Evolutionary conservation across 1,140 invertebrate genomes (phyloP).

Genomic region (Lerema accius): DNA sequence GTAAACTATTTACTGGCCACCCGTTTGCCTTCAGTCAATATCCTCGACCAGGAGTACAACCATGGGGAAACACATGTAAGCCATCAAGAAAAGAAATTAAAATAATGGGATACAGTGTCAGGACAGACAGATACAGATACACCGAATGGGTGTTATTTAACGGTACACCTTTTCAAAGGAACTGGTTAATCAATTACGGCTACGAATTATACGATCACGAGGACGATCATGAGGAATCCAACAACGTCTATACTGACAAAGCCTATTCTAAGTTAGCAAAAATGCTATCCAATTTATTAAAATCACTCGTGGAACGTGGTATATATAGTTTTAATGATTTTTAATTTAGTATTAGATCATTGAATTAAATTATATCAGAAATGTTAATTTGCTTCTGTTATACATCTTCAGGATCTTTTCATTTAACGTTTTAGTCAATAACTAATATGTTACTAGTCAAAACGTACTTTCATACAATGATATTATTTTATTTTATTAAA

Average conservation of each 20-base stretch:
- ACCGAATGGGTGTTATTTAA: no score
- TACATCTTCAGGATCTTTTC: no score
- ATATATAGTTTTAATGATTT: background rate
- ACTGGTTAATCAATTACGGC: conserved; percentile 87
- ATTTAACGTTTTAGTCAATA: no score
- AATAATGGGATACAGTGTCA: no score
- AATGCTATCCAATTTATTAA: conserved; percentile 57
- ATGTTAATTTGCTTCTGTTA: no score
- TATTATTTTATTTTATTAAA: no score
- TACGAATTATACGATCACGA: conserved; percentile 89
- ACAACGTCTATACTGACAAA: conserved; percentile 84
- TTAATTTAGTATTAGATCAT: no score
- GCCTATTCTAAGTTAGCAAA: conserved; percentile 56
- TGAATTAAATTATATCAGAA: no score
- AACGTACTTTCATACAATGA: no score
- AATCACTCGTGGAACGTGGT: conserved; percentile 41
- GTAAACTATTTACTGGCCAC: conserved; percentile 31
- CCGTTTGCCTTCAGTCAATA: conserved; percentile 90
- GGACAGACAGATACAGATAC: no score
- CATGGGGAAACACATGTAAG: conserved; percentile 90
- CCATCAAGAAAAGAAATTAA: conserved; percentile 89
- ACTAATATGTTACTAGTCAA: no score
- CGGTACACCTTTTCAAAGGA: conserved; percentile 80
- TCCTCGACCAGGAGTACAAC: conserved; percentile 89
- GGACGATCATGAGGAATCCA: conserved; percentile 86